Base-by-base conservation (phyloP, 2,797 vertebrate species). In the Passerculus sandwichensis region DNA sequence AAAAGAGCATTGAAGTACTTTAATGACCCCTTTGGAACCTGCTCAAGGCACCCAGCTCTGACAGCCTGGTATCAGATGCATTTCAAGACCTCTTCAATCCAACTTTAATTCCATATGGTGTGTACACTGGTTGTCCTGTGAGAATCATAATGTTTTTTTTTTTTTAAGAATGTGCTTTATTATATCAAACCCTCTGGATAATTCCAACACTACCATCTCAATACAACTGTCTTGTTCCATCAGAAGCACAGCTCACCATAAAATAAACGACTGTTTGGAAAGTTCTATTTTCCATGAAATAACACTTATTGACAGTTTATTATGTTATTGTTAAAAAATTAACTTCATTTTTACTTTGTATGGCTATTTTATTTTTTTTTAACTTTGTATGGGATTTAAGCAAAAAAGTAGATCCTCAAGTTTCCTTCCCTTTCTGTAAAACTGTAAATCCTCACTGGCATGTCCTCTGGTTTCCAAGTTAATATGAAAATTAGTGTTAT, bases 11-110 rank as follows among this genome's bases (percentile, higher is more conserved):
- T 85, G 59, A 87, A 93, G 54, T 53, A n/a, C 25, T 84, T 60
- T 86, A 94, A 94, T 57, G 61, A 86, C 36, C 40, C 27, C 61
- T 86, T 86, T 60, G 70, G 77, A 94, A 85, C 23, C 25, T 83
- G 85, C 56, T 74, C 32, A 44, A 88, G 72, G 61, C 56, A 82
- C 32, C 60, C 60, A 85, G 66, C 44, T 92, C 86, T 66, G 36
- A 73, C 34, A 78, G 54, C 18, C 30, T 44, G 15, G 15, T 62
- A 59, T 70, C 64, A 77, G 53, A 20, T 67, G 60, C 51, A 60
- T 66, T 83, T 82, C 59, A 53, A 81, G 59, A 51, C 38, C 59
- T 81, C 36, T 86, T 64, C 47, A 74, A 79, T 29, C 27, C 64
- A 82, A 4, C 30, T 66, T 77, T 53, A 76, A 76, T 82, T 67